Percentiles rank a stretch among this genome's conserved stretches.
phyloP scores from a whole-genome alignment of 2,113 vertebrate genomes.

The Chascanopsetta lugubris region DNA sequence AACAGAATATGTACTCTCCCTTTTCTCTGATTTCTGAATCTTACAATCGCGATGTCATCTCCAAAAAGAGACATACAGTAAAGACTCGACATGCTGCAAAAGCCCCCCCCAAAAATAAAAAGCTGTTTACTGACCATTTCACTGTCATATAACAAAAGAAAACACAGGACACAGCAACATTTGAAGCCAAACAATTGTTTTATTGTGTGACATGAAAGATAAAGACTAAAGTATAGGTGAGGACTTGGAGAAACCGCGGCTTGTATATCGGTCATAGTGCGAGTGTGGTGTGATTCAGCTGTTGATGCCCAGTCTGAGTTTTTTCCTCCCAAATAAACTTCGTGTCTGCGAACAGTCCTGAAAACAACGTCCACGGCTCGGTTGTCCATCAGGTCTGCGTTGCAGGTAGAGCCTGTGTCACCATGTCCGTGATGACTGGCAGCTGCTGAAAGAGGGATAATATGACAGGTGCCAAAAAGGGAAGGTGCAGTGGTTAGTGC shows the following conservation, averaged over 20 bases:
- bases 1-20: no score
- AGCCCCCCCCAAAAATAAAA: no score
- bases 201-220: background rate
- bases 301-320: no score
- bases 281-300: background rate
- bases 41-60: no score
- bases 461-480: slow-evolving; percentile 7
- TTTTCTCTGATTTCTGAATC: no score
- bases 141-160: background rate
- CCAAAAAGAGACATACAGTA: no score
- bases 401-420: background rate
- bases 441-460: background rate
- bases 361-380: background rate
- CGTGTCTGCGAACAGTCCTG: no score
- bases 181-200: background rate
- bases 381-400: background rate
- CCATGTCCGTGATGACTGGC: background rate
- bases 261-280: background rate
- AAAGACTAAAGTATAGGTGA: background rate
- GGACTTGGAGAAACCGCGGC: background rate
- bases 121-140: background rate
- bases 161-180: background rate
- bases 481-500: background rate
- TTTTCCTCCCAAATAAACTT: no score
- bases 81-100: no score